These are phyloP conservation scores for Moxostoma hubbsi DNA, from an alignment of 2,797 vertebrate species.

Conservation along the genomic window DNA sequence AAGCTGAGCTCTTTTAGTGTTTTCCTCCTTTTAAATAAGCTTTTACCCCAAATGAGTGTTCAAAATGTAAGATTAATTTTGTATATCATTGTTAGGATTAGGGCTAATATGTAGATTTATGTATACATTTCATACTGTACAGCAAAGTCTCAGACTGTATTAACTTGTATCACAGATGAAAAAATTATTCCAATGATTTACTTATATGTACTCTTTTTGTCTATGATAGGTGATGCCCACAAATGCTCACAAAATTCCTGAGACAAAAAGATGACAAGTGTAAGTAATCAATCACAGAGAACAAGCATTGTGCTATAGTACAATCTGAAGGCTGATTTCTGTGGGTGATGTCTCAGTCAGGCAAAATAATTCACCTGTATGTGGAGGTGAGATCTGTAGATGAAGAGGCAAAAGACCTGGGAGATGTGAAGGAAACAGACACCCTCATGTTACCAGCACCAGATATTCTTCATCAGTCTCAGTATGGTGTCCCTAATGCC, in stretches of 20 bases:
- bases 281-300: slow-evolving; percentile 5
- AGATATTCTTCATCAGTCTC: slow-evolving; percentile 67
- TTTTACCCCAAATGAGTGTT: background rate
- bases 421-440: slow-evolving; percentile 61
- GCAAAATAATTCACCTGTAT: slow-evolving; percentile 85
- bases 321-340: slow-evolving; percentile 3
- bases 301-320: slow-evolving; percentile 9
- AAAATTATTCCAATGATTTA: background rate
- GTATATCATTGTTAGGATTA: background rate
- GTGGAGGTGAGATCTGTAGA: slow-evolving; percentile 80
- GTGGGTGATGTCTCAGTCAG: slow-evolving; percentile 84
- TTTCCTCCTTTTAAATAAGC: background rate
- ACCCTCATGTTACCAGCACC: slow-evolving; percentile 70
- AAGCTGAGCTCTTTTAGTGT: background rate
- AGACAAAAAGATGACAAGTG: slow-evolving; percentile 22
- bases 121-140: background rate
- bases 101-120: background rate
- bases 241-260: background rate
- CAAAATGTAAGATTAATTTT: background rate
- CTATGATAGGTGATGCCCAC: slow-evolving; percentile 43
- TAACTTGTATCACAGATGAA: background rate
- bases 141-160: background rate
- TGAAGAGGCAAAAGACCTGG: slow-evolving; percentile 68
- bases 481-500: slow-evolving; percentile 55
- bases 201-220: slow-evolving; percentile 20